Evolutionary conservation across 2,113 vertebrate species (phyloP).

Genomic region (Cardinalis cardinalis): DNA sequence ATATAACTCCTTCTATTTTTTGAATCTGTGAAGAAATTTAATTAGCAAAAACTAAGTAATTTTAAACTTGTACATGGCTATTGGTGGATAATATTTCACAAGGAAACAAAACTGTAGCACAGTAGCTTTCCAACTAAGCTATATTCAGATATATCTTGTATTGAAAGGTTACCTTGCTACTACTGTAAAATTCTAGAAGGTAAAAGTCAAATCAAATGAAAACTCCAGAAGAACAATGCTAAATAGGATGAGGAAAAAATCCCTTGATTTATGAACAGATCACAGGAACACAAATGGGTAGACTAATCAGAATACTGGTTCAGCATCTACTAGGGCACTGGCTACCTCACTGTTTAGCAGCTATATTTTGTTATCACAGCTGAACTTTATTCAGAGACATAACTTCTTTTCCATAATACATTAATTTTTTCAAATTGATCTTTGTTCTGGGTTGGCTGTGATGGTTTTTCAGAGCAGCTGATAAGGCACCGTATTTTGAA

Average conservation of each 20-base stretch:
- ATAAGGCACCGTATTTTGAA: fast-evolving
- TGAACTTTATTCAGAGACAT: neutral
- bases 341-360: neutral
- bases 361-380: neutral
- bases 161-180: neutral
- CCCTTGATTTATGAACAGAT: neutral
- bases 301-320: neutral
- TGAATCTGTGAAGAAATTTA: slow-evolving; percentile 81
- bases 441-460: neutral
- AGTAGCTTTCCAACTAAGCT: neutral
- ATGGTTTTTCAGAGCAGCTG: neutral
- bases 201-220: neutral
- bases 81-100: neutral
- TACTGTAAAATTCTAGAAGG: neutral
- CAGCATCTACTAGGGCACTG: neutral
- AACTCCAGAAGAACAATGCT: neutral
- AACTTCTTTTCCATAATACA: neutral
- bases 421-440: neutral
- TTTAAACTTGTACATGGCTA: neutral
- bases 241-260: neutral
- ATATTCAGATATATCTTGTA: neutral
- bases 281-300: neutral
- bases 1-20: slow-evolving; percentile 94
- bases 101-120: neutral
- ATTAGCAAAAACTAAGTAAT: neutral